Percentiles rank a stretch among this genome's conserved stretches.
These are phyloP conservation scores for Cecidostiba fungosa DNA, from an alignment of 2,888 invertebrate genomes.

Conservation along the genomic window DNA sequence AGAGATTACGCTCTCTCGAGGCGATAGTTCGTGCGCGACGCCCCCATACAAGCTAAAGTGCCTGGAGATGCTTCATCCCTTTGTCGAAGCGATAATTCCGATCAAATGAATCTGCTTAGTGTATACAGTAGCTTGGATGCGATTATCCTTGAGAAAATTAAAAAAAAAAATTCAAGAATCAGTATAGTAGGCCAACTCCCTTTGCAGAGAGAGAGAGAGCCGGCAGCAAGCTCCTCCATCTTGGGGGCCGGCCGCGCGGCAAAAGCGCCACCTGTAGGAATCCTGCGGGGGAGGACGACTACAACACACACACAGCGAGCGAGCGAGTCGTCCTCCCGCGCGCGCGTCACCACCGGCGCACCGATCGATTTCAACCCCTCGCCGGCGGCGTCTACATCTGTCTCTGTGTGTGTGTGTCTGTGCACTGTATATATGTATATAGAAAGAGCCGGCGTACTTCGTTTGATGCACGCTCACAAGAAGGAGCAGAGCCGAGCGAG, in stretches of 20 bases:
- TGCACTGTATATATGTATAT: not conserved
- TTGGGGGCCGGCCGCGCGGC: constrained; percentile 28
- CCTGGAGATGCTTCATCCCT: too few relatives aligned
- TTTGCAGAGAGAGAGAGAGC: not conserved
- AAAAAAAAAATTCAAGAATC: too few relatives aligned
- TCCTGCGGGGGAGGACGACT: constrained; percentile 25
- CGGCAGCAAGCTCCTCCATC: constrained; percentile 39
- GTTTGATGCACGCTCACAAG: not conserved
- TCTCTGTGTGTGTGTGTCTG: not conserved
- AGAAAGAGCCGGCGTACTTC: constrained; percentile 21
- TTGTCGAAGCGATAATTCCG: too few relatives aligned
- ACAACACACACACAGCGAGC: not conserved
- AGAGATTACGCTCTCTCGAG: too few relatives aligned
- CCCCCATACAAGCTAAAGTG: too few relatives aligned
- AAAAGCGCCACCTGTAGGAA: constrained; percentile 63
- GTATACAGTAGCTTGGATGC: too few relatives aligned
- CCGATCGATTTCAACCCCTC: constrained; percentile 59
- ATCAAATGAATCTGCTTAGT: too few relatives aligned
- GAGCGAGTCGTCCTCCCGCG: not conserved
- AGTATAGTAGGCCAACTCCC: constrained; percentile 4
- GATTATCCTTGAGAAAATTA: too few relatives aligned
- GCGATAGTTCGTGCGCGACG: too few relatives aligned
- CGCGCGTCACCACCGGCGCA: constrained; percentile 7
- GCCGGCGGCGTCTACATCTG: not conserved
- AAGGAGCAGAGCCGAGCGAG: constrained; percentile 7